Evolutionary conservation across 2,113 vertebrate species (phyloP).

Genomic region (Cinclus mexicanus): DNA sequence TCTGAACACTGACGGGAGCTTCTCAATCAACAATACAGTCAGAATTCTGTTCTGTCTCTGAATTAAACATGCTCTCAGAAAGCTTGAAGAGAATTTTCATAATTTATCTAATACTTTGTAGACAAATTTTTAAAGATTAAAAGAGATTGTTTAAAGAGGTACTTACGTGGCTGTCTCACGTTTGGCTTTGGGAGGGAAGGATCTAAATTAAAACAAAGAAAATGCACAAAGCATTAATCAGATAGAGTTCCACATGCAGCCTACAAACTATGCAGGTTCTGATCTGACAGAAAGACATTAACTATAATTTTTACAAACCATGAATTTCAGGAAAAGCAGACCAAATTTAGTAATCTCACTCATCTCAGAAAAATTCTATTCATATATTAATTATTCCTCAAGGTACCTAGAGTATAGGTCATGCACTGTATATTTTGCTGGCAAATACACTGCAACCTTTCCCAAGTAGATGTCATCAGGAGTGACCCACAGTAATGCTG

Average conservation of each 20-base stretch:
- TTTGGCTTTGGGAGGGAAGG: slow-evolving; percentile 54
- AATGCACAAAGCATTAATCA: slow-evolving; percentile 42
- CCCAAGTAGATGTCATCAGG: not conserved
- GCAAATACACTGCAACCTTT: not conserved
- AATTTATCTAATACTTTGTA: not conserved
- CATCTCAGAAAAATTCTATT: not conserved
- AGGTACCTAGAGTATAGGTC: not conserved
- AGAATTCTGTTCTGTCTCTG: not conserved
- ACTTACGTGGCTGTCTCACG: slow-evolving; percentile 74
- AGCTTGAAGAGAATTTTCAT: not conserved
- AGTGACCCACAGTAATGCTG: not conserved
- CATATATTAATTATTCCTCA: not conserved
- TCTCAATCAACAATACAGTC: not conserved
- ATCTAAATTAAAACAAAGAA: slow-evolving; percentile 49
- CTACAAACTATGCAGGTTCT: not conserved
- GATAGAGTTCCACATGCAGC: not conserved
- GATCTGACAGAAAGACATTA: not conserved
- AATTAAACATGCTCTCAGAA: not conserved
- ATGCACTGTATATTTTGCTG: not conserved
- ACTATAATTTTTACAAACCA: not conserved
- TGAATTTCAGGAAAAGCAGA: not conserved
- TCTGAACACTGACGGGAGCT: not conserved
- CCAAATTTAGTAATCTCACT: not conserved
- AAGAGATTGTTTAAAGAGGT: not conserved
- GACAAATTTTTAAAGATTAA: not conserved